Evolutionary conservation across 2,888 invertebrate species (phyloP).

Genomic region (Leptinotarsa peninsularis): DNA sequence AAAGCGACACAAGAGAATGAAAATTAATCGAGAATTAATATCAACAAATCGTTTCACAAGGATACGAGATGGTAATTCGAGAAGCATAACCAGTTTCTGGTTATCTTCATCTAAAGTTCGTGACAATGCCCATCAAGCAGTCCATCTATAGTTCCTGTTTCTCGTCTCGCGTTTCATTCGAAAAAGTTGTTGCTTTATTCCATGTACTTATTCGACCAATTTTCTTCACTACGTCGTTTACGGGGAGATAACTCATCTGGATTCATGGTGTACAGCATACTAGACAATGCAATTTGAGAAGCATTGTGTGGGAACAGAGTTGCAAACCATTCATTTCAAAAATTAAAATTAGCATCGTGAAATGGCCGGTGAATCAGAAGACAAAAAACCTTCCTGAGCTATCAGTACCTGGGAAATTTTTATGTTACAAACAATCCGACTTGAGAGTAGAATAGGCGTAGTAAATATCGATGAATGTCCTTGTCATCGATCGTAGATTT

Average conservation of each 20-base stretch:
- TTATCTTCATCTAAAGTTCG: conserved; percentile 12
- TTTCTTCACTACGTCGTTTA: conserved; percentile 14
- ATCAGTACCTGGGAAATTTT: too few species aligned
- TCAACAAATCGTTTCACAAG: conserved; percentile 16
- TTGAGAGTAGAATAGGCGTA: too few species aligned
- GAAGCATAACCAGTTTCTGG: conserved; percentile 5
- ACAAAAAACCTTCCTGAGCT: too few species aligned
- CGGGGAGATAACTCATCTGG: conserved; percentile 9
- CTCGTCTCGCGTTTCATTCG: conserved; percentile 20
- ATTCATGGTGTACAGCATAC: conserved; percentile 6
- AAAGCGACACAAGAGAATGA: neutral
- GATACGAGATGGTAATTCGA: conserved; percentile 12
- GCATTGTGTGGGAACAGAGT: conserved; percentile 18
- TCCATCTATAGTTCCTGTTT: conserved; percentile 23
- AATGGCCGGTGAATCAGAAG: neutral
- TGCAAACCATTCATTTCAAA: neutral
- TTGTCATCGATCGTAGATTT: too few species aligned
- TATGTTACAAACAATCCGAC: too few species aligned
- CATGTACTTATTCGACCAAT: conserved; percentile 29
- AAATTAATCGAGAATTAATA: conserved; percentile 4
- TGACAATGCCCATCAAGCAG: conserved; percentile 21
- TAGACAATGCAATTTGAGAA: conserved; percentile 11
- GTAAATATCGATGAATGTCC: too few species aligned
- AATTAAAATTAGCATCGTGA: neutral
- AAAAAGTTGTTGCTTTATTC: conserved; percentile 25